Conservation (phyloP, 2,113 vertebrate genomes). For the Entelurus aequoreus region DNA sequence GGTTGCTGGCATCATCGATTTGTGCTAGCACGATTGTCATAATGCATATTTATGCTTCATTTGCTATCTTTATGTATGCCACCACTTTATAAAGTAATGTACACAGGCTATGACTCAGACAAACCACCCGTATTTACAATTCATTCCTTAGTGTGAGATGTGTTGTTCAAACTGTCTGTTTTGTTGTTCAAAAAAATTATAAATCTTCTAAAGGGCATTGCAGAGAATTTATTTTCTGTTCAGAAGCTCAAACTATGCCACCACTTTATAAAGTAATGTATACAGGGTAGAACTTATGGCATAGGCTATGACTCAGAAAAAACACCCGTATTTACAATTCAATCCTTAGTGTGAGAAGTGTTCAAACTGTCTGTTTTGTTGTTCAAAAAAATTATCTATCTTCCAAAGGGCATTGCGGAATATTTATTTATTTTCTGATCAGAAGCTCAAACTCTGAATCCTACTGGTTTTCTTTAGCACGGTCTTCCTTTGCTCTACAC, state of each 20-base stretch:
- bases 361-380: neutral
- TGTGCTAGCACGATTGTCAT: constrained; percentile 2
- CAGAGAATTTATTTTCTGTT: too few relatives aligned
- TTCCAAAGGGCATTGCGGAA: too few relatives aligned
- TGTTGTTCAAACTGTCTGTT: neutral
- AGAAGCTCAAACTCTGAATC: too few relatives aligned
- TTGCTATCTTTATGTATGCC: neutral
- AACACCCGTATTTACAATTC: neutral
- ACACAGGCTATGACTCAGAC: neutral
- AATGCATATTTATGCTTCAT: neutral
- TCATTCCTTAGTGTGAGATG: neutral
- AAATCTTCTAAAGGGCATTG: too few relatives aligned
- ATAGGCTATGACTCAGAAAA: neutral
- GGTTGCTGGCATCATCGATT: constrained; percentile 18
- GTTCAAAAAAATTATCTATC: neutral
- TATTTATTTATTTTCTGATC: neutral
- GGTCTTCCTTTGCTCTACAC: too few relatives aligned
- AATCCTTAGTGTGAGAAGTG: neutral
- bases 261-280: neutral
- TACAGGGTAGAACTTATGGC: neutral
- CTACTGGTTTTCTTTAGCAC: too few relatives aligned
- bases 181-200: neutral
- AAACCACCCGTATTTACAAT: neutral
- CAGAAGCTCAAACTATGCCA: neutral
- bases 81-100: neutral